A percentile compares a stretch with the other conserved stretches of the same genome.
phyloP scores from a whole-genome alignment of 2,888 invertebrate genomes.

The Eustalomyia histrio region DNA sequence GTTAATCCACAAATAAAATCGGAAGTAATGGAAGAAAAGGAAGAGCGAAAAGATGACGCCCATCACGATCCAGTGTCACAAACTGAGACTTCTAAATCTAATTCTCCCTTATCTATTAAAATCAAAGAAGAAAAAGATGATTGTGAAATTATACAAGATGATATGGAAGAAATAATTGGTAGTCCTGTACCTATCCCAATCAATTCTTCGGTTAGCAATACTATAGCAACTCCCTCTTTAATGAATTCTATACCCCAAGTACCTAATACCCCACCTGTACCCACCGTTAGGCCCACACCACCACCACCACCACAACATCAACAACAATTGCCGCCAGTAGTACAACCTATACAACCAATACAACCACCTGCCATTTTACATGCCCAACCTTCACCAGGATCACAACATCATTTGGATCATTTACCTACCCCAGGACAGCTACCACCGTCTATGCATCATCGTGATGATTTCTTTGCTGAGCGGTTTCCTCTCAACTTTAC shows the following conservation, averaged over 20 bases:
- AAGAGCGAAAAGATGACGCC: neutral
- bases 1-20: constrained; percentile 70
- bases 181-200: neutral
- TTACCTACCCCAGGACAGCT: constrained; percentile 76
- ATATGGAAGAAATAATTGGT: constrained; percentile 43
- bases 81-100: constrained; percentile 27
- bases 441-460: constrained; percentile 75
- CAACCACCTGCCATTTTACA: constrained; percentile 75
- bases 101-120: constrained; percentile 70
- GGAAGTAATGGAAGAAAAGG: constrained; percentile 70
- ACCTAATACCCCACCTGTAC: constrained; percentile 51
- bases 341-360: constrained; percentile 76
- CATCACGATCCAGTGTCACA: neutral
- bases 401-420: constrained; percentile 76
- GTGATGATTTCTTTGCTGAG: constrained; percentile 77
- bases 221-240: constrained; percentile 51
- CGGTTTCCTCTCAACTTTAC: constrained; percentile 76
- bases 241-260: constrained; percentile 49
- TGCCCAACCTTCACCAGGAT: constrained; percentile 80
- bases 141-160: constrained; percentile 67
- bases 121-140: constrained; percentile 75
- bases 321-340: constrained; percentile 79
- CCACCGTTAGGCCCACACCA: constrained; percentile 47
- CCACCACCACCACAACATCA: constrained; percentile 61
- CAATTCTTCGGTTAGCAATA: neutral